Evolutionary conservation across 2,113 vertebrate species (phyloP), one percentile per base, ranked within the genome.

Genomic region (Panurus biarmicus): DNA sequence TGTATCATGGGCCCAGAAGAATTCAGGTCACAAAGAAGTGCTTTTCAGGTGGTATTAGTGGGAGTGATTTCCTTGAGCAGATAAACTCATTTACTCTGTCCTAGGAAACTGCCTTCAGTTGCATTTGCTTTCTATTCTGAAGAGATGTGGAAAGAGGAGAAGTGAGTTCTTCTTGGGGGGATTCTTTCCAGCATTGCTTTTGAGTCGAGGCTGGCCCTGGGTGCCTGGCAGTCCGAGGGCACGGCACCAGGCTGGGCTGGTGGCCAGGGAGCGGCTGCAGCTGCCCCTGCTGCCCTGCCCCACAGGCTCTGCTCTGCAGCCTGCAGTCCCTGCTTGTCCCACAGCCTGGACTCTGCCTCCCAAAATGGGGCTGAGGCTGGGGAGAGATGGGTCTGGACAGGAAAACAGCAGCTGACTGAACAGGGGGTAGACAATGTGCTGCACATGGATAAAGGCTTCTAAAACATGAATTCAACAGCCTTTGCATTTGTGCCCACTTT

Each of bases 261-360:
- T 66, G 53, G 75, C 84, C 75, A 33, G 48, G 25, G 16, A 42
- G 35, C 4, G 4, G 33, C 50, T 7, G 7, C 40, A 66, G 70
- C 44, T 76, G 58, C 67, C 80, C 45, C 19, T 6, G 3, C 8
- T 33, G 73, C 64, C 35, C 47, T 42, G 87, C 56, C 51, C 1
- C 0, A 5, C 28, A 33, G 0, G 0, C 21, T 79, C 44, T 0
- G 0, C 44, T 29, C 40, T 12, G 65, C 8, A 1, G 0, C 36
- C 47, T 7, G 29, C 31, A 26, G 18, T 15, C 51, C 42, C 42
- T 72, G 20, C 64, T 86, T 19, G 9, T 33, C 75, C 24, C 31
- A 87, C 10, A 71, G 26, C 61, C 71, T 62, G 0, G 0, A 2
- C 51, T 73, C 35, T 8, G 18, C 56, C 51, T 54, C 20, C 38